Evolutionary conservation across 2,888 invertebrate species (phyloP), one percentile per base, ranked within the genome.

Genomic region (Patella caerulea): DNA sequence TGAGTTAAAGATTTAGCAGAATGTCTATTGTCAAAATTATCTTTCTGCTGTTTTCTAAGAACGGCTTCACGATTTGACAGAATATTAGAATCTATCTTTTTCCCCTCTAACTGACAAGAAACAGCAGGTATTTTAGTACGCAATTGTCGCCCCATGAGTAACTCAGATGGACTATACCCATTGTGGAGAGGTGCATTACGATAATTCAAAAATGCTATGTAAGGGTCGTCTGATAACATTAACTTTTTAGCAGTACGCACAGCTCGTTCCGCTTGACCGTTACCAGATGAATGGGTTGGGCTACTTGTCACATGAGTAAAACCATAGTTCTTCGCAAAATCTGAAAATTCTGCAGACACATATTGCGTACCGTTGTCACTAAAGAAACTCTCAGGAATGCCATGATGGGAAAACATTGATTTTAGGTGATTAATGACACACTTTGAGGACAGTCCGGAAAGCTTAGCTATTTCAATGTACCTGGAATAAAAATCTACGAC

Each of bases 371-470:
- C 56, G 2, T 56, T 56, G 29, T 34, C 52, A 17, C 24, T 17
- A 24, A 75, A 70, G 17, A 56, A 12, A 19, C n/a, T 45, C 17
- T 77, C 77, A 54, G 77, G 65, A 53, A 73, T 73, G 71, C 69
- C 77, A 73, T 73, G 69, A 19, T 73, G 45, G 24, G 69, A 52
- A 53, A 77, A 77, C 17, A 71, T 70, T 15, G 52, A 14, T 12
- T 69, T 77, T 34, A 75, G 73, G 19, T 77, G 70, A 52, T 77
- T 24, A 7, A 77, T 55, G 15, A n/a, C 55, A 54, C 73, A 54
- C 19, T 65, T 73, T 59, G 73, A 69, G 14, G 69, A 59, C 19
- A 69, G 59, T 19, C 56, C 53, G 45, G 52, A 19, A 17, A 77
- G 69, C 17, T 73, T 71, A 54, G 55, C 65, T 55, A 73, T 69